These are phyloP conservation scores for Pseudochirops corinnae DNA, from an alignment of 2,797 vertebrate species.

Conservation along the genomic window DNA sequence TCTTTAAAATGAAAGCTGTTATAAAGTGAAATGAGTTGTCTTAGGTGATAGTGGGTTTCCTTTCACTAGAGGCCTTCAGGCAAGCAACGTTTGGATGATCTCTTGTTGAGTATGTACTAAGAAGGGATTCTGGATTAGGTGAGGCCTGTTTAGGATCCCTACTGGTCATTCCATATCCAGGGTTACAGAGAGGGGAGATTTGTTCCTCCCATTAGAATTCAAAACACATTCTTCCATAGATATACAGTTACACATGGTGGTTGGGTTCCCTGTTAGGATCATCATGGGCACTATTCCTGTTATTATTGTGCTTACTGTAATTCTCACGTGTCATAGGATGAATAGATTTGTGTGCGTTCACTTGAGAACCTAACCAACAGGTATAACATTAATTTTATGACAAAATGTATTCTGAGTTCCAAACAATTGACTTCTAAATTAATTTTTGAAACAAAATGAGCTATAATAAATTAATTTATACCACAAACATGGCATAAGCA, in stretches of 20 bases:
- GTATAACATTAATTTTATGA: background rate
- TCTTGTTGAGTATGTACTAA: background rate
- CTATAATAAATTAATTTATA: background rate
- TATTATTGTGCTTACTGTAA: background rate
- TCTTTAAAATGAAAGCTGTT: background rate
- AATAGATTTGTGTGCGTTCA: background rate
- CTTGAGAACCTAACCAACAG: background rate
- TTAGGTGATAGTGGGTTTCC: background rate
- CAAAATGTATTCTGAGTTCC: background rate
- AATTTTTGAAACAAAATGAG: background rate
- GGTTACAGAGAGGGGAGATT: background rate
- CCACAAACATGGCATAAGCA: background rate
- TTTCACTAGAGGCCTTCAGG: background rate
- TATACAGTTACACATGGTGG: background rate
- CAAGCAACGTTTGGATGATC: background rate
- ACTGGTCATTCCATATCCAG: background rate
- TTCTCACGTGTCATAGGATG: background rate
- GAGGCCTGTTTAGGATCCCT: background rate
- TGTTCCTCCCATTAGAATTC: background rate
- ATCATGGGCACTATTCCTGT: background rate
- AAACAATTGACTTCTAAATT: background rate
- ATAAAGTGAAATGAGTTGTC: background rate
- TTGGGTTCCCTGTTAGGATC: background rate
- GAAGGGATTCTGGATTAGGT: background rate
- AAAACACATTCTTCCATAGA: background rate